A percentile compares a stretch with the other conserved stretches of the same genome.
Evolutionary conservation across 2,113 vertebrate genomes (phyloP).

Genomic region (Pitta sordida): DNA sequence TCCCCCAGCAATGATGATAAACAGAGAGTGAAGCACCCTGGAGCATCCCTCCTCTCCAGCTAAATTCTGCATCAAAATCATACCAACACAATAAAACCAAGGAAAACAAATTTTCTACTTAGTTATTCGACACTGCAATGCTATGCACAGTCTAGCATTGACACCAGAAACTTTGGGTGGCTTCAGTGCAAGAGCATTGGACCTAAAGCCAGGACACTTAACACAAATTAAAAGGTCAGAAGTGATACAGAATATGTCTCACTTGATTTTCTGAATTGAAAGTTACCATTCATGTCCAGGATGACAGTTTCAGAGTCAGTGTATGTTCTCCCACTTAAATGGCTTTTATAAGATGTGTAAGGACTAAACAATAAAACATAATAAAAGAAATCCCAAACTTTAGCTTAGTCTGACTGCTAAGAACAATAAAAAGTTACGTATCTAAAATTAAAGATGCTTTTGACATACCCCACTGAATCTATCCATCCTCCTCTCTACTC

Average conservation of each 20-base stretch:
- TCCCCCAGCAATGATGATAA: neutral
- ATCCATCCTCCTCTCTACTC: neutral
- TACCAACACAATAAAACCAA: neutral
- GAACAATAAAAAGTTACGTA: neutral
- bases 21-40: too few relatives aligned
- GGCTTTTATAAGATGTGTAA: neutral
- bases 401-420: neutral
- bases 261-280: neutral
- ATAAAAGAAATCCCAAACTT: neutral
- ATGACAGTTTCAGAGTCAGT: neutral
- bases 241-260: neutral
- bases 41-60: neutral
- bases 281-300: neutral
- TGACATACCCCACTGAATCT: neutral
- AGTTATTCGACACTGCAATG: neutral
- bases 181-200: neutral
- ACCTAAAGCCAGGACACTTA: neutral
- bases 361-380: neutral
- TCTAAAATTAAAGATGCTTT: neutral
- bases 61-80: neutral
- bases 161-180: neutral
- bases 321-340: neutral
- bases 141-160: neutral
- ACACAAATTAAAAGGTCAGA: neutral
- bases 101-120: neutral